Base-by-base conservation (phyloP, 2,113 vertebrate genomes). In the Tetrax tetrax region DNA sequence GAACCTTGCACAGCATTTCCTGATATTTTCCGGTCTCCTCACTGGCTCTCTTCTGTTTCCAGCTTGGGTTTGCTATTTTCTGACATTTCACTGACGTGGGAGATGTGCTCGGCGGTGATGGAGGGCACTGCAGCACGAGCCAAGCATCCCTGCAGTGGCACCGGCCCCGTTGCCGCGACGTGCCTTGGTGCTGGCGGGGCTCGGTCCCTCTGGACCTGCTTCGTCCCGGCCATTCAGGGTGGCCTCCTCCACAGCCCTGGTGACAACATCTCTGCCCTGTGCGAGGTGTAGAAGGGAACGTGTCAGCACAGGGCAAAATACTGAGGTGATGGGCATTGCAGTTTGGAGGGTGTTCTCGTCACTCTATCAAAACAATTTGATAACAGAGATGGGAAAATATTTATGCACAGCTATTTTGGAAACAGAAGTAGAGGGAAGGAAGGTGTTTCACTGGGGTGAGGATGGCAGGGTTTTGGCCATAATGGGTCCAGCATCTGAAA, bases 101-200 rank as follows among this genome's bases (percentile, higher is more conserved):
- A 80, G 41, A 2, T 78, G 37, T 51, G 45, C 43, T 23, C 54
- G 1, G 45, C 1, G 8, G 50, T 47, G 31, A 33, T 6, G 10
- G 27, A 63, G 56, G 43, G 20, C 66, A n/a, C 41, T 4, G 13
- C 29, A 53, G 53, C 47, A 27, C 0, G 1, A 74, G 15, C 24
- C 2, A 12, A 63, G 8, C 74, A 38, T 28, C 64, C 20, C 19
- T 71, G 57, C 3, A 1, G 61, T 66, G 63, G 41, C 37, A 53
- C 8, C 57, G 25, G 23, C 43, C 33, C 23, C 0, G 0, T 14
- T n/a, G 53, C 54, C 18, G 4, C 2, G 18, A 29, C 37, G 16
- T 29, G n/a, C 1, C 0, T 9, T 45, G 45, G 45, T 59, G 12
- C 9, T 63, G 48, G 43, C 0, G 0, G 33, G 15, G 8, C 65